These are phyloP conservation scores for Girardinichthys multiradiatus DNA, from an alignment of 2,113 vertebrate genomes.

Conservation along the genomic window DNA sequence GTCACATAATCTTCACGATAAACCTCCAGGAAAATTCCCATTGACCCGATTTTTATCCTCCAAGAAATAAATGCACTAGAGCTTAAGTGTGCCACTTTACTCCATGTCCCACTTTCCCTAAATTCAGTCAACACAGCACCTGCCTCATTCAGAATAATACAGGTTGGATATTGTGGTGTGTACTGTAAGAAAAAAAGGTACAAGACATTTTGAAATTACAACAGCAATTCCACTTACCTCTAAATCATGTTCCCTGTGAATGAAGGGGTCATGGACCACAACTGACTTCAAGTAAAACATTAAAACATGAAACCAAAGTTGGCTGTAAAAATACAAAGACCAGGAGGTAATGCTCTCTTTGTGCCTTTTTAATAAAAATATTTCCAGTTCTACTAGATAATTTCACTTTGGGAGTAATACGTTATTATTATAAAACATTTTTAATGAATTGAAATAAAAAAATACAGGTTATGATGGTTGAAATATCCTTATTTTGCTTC, in stretches of 20 bases:
- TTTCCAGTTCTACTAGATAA: too few species aligned
- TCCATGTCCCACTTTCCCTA: not conserved
- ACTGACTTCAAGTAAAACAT: not conserved
- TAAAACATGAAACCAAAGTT: not conserved
- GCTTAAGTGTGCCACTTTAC: not conserved
- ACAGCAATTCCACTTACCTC: too few species aligned
- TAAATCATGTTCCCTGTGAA: not conserved
- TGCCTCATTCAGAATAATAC: not conserved
- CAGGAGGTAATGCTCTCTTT: not conserved
- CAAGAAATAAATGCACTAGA: slow-evolving; percentile 1
- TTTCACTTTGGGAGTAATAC: too few species aligned
- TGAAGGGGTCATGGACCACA: not conserved
- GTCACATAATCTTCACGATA: not conserved
- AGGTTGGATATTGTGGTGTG: not conserved
- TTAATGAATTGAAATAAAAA: too few species aligned
- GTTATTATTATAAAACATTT: too few species aligned
- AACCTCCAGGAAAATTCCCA: not conserved
- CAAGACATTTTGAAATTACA: too few species aligned
- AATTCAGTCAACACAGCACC: not conserved
- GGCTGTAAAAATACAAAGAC: not conserved
- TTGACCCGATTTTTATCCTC: not conserved
- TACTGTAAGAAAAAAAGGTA: not conserved
- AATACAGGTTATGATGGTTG: too few species aligned
- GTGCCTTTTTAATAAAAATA: too few species aligned
- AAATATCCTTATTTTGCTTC: too few species aligned